phyloP scores from a whole-genome alignment of 2,113 vertebrate species.

The Spilogale gracilis region DNA sequence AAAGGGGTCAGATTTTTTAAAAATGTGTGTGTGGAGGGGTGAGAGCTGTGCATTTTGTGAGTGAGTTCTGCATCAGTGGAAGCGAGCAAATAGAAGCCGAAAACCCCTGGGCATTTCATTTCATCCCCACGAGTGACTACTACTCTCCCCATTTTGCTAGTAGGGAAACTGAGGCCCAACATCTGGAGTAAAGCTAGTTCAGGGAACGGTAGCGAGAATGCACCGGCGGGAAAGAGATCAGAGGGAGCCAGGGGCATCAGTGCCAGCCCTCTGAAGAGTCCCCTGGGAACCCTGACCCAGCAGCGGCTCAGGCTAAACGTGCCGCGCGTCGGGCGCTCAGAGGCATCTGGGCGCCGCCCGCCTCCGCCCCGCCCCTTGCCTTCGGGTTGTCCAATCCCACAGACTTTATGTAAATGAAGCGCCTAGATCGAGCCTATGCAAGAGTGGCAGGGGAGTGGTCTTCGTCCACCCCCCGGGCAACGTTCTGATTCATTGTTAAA shows the following conservation, averaged over 20 bases:
- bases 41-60: not conserved
- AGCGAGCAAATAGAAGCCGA: not conserved
- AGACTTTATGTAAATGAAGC: slow-evolving; percentile 72
- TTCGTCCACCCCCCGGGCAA: slow-evolving; percentile 40
- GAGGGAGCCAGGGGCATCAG: not conserved
- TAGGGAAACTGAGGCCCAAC: not conserved
- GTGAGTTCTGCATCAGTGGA: not conserved
- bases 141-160: not conserved
- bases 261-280: not conserved
- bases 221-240: not conserved
- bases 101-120: not conserved
- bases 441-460: slow-evolving; percentile 56
- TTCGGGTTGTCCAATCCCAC: slow-evolving; percentile 57
- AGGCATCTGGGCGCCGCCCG: slow-evolving; percentile 35
- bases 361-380: slow-evolving; percentile 4
- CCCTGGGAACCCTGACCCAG: not conserved
- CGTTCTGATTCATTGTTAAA: slow-evolving; percentile 83
- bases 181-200: not conserved
- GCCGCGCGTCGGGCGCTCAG: not conserved
- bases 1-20: too few species aligned
- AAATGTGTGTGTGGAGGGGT: too few species aligned
- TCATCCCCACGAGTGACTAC: not conserved
- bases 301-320: not conserved
- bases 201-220: not conserved
- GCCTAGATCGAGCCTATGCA: slow-evolving; percentile 50